Evolutionary conservation across 2,888 invertebrate genomes (phyloP).

Genomic region (Strigamia maritima): DNA sequence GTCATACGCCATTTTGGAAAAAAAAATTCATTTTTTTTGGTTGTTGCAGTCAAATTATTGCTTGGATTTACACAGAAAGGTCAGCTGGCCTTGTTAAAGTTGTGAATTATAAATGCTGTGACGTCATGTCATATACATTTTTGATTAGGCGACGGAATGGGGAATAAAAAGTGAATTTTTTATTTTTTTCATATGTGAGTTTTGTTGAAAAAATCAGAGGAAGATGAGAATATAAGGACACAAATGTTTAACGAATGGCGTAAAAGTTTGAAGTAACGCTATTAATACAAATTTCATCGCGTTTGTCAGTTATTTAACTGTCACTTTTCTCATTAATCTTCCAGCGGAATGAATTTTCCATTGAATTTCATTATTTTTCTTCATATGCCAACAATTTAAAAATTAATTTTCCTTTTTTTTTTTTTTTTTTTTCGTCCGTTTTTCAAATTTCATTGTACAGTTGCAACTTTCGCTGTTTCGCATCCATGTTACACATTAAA

Average conservation of each 20-base stretch:
- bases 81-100: not conserved
- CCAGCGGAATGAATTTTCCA: not conserved
- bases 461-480: no score
- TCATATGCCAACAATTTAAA: not conserved
- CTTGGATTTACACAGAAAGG: not conserved
- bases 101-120: not conserved
- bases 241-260: not conserved
- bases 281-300: slow-evolving; percentile 4
- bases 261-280: not conserved
- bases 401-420: not conserved
- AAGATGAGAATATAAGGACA: not conserved
- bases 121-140: not conserved
- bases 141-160: not conserved
- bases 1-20: not conserved
- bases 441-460: no score
- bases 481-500: no score
- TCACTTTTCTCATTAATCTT: not conserved
- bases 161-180: not conserved
- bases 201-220: not conserved
- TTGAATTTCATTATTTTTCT: not conserved
- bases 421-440: not conserved
- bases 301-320: slow-evolving; percentile 4
- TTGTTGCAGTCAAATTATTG: not conserved
- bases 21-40: not conserved
- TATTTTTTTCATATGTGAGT: not conserved